Evolutionary conservation across 2,113 vertebrate species (phyloP).

Genomic region (Aptenodytes patagonicus): DNA sequence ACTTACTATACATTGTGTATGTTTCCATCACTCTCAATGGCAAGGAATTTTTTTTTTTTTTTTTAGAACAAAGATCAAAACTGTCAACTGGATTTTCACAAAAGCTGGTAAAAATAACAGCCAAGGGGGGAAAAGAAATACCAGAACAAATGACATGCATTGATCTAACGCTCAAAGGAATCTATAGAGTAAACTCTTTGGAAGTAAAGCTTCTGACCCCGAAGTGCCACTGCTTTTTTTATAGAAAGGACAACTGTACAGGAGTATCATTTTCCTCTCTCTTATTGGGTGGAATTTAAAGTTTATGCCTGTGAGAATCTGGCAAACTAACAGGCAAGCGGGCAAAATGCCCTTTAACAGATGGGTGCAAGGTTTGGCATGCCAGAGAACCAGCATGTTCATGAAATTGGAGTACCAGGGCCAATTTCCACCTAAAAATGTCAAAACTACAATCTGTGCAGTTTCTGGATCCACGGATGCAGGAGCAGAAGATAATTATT

Average conservation of each 20-base stretch:
- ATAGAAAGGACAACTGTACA: not conserved
- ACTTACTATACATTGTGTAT: not conserved
- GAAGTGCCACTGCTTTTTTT: not conserved
- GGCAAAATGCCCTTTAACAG: conserved; percentile 66
- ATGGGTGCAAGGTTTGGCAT: conserved; percentile 49
- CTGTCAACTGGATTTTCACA: not conserved
- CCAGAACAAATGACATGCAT: not conserved
- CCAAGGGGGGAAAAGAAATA: not conserved
- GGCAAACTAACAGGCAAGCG: conserved; percentile 33
- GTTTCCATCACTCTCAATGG: not conserved
- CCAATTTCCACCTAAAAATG: conserved; percentile 59
- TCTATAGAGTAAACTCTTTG: not conserved
- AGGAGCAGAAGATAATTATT: conserved; percentile 23
- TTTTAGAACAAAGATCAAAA: not conserved
- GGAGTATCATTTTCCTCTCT: not conserved
- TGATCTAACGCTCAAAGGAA: not conserved
- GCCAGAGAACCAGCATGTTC: conserved; percentile 52
- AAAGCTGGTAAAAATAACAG: not conserved
- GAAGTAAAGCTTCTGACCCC: not conserved
- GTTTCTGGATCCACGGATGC: conserved; percentile 12
- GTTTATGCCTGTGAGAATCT: conserved; percentile 28
- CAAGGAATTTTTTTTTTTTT: not conserved
- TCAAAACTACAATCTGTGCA: conserved; percentile 61
- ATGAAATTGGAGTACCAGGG: conserved; percentile 30
- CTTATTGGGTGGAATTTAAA: conserved; percentile 36